phyloP scores from a whole-genome alignment of 2,888 invertebrate species.

The Allophyes oxyacanthae region DNA sequence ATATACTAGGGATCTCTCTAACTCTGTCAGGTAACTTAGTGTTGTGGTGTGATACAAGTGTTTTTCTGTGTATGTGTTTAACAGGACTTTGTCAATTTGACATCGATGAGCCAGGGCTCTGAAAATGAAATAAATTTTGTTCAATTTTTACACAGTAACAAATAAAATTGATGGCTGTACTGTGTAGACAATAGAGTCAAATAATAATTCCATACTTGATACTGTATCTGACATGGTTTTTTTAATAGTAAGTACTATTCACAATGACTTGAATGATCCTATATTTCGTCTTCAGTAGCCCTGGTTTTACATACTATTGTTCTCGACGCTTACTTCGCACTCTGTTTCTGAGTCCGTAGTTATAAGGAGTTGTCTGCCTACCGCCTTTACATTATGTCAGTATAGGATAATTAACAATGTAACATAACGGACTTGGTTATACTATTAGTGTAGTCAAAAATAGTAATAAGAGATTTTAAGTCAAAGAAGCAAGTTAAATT shows the following conservation, averaged over 20 bases:
- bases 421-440: constrained; percentile 87
- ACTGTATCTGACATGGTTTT: no score
- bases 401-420: constrained; percentile 85
- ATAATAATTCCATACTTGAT: no score
- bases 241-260: no score
- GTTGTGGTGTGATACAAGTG: constrained; percentile 54
- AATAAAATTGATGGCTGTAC: constrained; percentile 2
- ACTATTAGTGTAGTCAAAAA: constrained; percentile 88
- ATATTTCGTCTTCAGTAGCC: constrained; percentile 53
- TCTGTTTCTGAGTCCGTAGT: constrained; percentile 87
- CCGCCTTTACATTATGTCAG: constrained; percentile 89
- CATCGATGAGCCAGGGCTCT: constrained; percentile 38
- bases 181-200: not conserved
- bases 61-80: constrained; percentile 52
- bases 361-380: constrained; percentile 88
- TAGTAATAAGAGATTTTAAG: constrained; percentile 88
- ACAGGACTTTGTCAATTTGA: constrained; percentile 40
- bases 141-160: not conserved
- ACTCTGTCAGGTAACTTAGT: constrained; percentile 49
- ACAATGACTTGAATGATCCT: not conserved
- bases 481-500: constrained; percentile 89
- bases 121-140: constrained; percentile 32
- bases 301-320: constrained; percentile 41
- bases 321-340: constrained; percentile 63
- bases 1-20: constrained; percentile 59